Conservation (phyloP, 2,113 vertebrate genomes). For the Alethe castanea region DNA sequence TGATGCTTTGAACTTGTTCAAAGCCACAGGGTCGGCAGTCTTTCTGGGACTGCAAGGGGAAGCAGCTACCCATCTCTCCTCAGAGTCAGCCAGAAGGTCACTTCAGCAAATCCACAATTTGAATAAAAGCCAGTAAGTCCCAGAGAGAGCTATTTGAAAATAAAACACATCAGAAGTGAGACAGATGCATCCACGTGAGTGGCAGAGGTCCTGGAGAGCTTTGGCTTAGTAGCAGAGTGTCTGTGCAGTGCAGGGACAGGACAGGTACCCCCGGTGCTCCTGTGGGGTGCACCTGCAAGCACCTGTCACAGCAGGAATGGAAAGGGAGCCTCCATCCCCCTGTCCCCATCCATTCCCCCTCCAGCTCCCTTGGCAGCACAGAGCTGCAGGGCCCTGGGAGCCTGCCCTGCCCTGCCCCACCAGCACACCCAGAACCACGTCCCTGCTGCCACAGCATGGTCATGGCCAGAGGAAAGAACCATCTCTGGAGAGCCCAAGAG, state of each 20-base stretch:
- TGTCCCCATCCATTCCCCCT: background rate
- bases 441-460: background rate
- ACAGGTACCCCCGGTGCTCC: background rate
- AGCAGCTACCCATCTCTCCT: slow-evolving; percentile 8
- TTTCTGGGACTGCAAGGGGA: background rate
- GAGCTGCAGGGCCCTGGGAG: background rate
- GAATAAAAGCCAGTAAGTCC: background rate
- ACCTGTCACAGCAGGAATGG: background rate
- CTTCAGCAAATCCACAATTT: background rate
- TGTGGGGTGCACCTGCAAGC: background rate
- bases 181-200: rapidly evolving
- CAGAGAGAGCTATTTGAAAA: background rate
- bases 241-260: background rate
- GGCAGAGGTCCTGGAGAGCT: background rate
- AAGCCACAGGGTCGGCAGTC: background rate
- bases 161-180: background rate
- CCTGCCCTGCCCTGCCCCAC: background rate
- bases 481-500: background rate
- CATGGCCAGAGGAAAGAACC: background rate
- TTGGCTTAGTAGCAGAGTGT: background rate
- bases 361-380: rapidly evolving
- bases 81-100: background rate
- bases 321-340: background rate
- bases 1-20: background rate
- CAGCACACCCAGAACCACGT: rapidly evolving